Evolutionary conservation across 2,888 invertebrate species (phyloP), one percentile per base, ranked within the genome.

Genomic region (Acheta domesticus): DNA sequence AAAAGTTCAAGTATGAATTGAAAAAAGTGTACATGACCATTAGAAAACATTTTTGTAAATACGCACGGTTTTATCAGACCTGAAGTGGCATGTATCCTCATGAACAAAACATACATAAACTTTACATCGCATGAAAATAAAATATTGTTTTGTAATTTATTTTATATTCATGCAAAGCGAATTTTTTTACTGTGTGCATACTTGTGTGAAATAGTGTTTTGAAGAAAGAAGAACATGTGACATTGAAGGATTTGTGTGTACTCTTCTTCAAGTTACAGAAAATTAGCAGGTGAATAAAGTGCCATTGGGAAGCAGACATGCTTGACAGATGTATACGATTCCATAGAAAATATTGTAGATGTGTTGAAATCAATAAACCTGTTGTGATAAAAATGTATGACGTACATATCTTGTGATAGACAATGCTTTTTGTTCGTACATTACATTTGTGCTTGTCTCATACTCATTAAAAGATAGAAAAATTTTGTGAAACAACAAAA

Each of bases 221-320:
- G 62, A 62, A 62, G 62, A 62, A n/a, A 62, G 62, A 62, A 62
- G 62, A 62, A 62, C 62, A 62, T 36, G 62, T 62, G 62, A 62
- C 62, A 62, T n/a, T 62, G n/a, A 62, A 19, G 62, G 16, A 8
- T 62, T 62, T 62, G 62, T 62, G 16, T 62, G n/a, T 4, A 62
- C n/a, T 62, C n/a, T 62, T 62, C 62, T 62, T 62, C 62, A 62
- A 62, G n/a, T 19, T 62, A n/a, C 62, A 19, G 62, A 62, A 62
- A 62, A 62, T 19, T 62, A 19, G 62, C n/a, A 62, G 62, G 62
- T 62, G 62, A 62, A 62, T 62, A 62, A 62, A 19, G 62, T 62
- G 62, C 62, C 62, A 62, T 62, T 62, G 14, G 62, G 62, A 62
- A 62, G 62, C 62, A 62, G n/a, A 62, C 62, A 19, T 62, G 62